Evolutionary conservation across 2,797 vertebrate genomes (phyloP), one percentile per base, ranked within the genome.

Genomic region (Cuniculus paca): DNA sequence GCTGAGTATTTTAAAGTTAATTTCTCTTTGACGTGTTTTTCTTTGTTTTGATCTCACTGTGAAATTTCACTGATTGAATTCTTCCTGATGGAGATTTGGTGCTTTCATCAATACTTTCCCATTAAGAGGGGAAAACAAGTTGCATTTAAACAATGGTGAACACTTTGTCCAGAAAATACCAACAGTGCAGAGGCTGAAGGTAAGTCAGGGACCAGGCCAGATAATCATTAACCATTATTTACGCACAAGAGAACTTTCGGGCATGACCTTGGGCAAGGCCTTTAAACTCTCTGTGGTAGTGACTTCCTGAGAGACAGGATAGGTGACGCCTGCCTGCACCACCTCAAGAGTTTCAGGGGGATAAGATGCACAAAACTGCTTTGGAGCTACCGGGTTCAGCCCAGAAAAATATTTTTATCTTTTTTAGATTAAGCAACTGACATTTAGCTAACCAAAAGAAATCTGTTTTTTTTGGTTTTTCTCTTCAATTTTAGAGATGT

Each of bases 361-460:
- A 95, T 93, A 52, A 93, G 68, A 79, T 10, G 80, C 10, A 83
- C 45, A 65, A 52, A 97, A 94, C 58, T 48, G 39, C 86, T 70
- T 84, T 91, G 54, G 88, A 97, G 74, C 75, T 84, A 88, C 28
- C 94, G 60, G 78, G 31, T 58, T 96, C 77, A 93, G 70, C 56
- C 36, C 70, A 93, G 75, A 92, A 90, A 97, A 95, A 91, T 93
- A 96, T 94, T 97, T 97, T 97, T 95, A 93, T 96, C 95, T 94
- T 95, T 95, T 95, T 97, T 88, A 96, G 80, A 97, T 97, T 94
- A 97, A 95, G 94, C 91, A 97, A 96, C 54, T 97, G 96, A 97
- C 96, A 98, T 98, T 97, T 97, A 96, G 81, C 74, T 97, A 96
- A 93, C 95, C 65, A 85, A 96, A 97, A 94, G 63, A 97, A 97